phyloP scores from a whole-genome alignment of 2,888 invertebrate species.

The Cristatella mucedo region DNA sequence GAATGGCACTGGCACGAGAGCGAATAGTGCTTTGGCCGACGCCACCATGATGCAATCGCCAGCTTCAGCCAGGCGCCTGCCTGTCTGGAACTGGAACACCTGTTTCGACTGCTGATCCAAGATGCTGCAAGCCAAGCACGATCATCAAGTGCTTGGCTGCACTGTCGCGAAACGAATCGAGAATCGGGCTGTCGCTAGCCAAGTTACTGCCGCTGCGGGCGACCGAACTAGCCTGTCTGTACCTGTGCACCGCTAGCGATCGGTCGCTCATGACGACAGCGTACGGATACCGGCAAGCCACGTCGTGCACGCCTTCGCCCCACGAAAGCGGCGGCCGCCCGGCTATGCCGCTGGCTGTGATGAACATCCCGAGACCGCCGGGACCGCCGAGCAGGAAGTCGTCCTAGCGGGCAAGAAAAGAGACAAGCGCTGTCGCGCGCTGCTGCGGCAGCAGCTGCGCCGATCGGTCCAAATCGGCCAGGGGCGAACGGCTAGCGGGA shows the following conservation, averaged over 20 bases:
- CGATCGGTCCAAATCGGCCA: too few species aligned
- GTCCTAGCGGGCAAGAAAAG: too few species aligned
- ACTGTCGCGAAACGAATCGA: too few species aligned
- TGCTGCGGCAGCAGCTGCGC: too few species aligned
- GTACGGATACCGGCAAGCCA: constrained; percentile 41
- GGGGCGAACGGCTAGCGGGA: too few species aligned
- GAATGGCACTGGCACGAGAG: constrained; percentile 42
- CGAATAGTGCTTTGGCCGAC: constrained; percentile 39
- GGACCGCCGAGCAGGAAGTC: constrained; percentile 44
- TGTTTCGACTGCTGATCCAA: constrained; percentile 43
- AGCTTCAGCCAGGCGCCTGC: constrained; percentile 40
- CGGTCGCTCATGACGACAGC: constrained; percentile 40
- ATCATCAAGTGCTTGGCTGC: too few species aligned
- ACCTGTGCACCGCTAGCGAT: constrained; percentile 42
- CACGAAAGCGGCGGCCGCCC: constrained; percentile 45
- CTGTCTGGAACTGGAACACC: constrained; percentile 41
- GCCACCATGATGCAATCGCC: constrained; percentile 42
- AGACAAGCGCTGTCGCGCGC: too few species aligned
- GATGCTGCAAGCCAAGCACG: constrained; percentile 30
- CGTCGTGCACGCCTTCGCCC: constrained; percentile 32
- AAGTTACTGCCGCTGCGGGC: too few species aligned
- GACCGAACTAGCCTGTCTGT: too few species aligned
- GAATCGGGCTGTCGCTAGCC: too few species aligned
- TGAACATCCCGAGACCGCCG: constrained; percentile 44
- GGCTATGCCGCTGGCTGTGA: constrained; percentile 42